phyloP scores from a whole-genome alignment of 2,888 invertebrate species.

The Lasioglossum leucozonium region DNA sequence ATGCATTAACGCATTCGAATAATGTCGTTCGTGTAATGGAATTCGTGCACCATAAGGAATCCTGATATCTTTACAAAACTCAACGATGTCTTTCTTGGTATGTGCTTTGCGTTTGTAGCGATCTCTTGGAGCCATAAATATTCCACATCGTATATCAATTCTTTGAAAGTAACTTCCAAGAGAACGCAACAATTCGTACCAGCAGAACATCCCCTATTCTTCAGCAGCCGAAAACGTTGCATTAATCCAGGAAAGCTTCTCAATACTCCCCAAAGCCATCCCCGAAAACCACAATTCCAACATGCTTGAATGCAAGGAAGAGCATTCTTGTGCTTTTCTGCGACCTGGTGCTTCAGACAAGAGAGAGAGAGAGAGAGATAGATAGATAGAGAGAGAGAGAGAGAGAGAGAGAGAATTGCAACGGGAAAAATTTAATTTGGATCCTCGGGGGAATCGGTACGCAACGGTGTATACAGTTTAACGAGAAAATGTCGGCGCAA shows the following conservation, averaged over 20 bases:
- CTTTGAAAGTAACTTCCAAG: neutral
- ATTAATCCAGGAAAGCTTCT: neutral
- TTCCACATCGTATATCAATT: neutral
- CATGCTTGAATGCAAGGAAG: neutral
- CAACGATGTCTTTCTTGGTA: neutral
- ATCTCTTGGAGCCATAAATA: neutral
- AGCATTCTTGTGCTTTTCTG: neutral
- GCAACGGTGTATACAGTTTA: slow-evolving; percentile 13
- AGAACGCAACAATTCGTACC: neutral
- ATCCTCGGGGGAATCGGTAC: slow-evolving; percentile 21
- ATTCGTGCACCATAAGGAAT: neutral
- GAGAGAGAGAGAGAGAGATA: neutral
- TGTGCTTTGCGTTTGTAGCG: neutral
- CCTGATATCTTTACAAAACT: neutral
- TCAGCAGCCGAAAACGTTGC: neutral
- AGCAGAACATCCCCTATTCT: neutral
- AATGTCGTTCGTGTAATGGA: neutral
- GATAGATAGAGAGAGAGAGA: no score
- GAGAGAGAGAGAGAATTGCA: neutral
- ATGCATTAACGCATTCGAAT: neutral
- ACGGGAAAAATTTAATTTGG: slow-evolving; percentile 34
- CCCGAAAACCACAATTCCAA: neutral
- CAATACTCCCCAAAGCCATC: neutral
- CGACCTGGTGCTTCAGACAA: neutral
- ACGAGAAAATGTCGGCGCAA: neutral